A percentile compares a stretch with the other conserved stretches of the same genome.
Conservation (phyloP, 2,797 vertebrate species). For the Hippocampus kuda region DNA sequence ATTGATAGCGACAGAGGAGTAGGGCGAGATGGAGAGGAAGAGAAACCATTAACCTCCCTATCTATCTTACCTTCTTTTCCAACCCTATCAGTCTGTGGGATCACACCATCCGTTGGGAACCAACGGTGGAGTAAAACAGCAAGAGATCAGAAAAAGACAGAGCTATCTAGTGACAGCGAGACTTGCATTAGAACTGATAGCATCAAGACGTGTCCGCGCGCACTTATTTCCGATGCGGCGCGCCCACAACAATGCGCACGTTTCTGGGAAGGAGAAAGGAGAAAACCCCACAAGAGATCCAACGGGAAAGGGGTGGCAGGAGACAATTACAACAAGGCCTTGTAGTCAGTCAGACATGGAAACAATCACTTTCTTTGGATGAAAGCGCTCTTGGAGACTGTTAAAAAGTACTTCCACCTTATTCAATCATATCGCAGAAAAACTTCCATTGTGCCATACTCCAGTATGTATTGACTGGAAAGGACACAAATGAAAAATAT, state of each 20-base stretch:
- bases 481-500: not conserved
- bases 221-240: conserved; percentile 32
- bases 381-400: not conserved
- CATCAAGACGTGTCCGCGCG: conserved; percentile 52
- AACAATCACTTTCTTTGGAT: not conserved
- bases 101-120: conserved; percentile 49
- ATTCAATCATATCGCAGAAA: not conserved
- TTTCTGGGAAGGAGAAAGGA: conserved; percentile 2
- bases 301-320: not conserved
- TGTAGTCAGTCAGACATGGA: not conserved
- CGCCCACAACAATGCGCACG: conserved; percentile 15
- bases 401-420: not conserved
- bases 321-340: not conserved
- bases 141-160: conserved; percentile 51
- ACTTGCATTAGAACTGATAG: conserved; percentile 57
- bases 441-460: not conserved
- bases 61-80: conserved; percentile 46
- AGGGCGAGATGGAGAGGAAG: conserved; percentile 20
- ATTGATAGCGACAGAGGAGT: conserved; percentile 44
- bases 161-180: conserved; percentile 52
- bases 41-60: conserved; percentile 54
- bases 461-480: not conserved
- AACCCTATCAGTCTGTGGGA: conserved; percentile 54
- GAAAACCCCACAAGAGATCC: conserved; percentile 5
- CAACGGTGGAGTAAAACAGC: conserved; percentile 40